A percentile compares a stretch with the other conserved stretches of the same genome.
Evolutionary conservation across 2,888 invertebrate genomes (phyloP).

Genomic region (Rhyacophila evoluta): DNA sequence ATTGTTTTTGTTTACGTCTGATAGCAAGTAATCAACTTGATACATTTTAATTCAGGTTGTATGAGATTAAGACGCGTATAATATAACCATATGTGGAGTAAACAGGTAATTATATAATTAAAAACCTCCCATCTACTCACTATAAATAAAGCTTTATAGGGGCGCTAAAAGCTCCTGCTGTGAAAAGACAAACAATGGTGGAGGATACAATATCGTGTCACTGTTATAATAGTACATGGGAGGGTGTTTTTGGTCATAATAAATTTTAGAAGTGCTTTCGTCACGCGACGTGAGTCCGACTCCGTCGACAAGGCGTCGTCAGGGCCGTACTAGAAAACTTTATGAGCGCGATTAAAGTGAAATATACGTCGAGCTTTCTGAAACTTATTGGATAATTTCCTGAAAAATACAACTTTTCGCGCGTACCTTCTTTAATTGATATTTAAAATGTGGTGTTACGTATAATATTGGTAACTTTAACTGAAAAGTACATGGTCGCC

Average conservation of each 20-base stretch:
- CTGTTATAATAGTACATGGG: constrained; percentile 29
- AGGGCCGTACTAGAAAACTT: background rate
- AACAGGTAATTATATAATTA: background rate
- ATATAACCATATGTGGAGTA: too few species aligned
- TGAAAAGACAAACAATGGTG: background rate
- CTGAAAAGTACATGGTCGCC: too few species aligned
- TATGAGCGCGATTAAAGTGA: background rate
- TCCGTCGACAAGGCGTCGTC: background rate
- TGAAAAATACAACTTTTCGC: too few species aligned
- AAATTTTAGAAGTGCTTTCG: constrained; percentile 32
- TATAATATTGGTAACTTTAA: too few species aligned
- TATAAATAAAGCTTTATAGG: background rate
- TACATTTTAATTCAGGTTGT: too few species aligned
- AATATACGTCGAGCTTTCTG: background rate
- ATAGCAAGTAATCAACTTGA: too few species aligned
- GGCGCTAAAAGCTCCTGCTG: background rate
- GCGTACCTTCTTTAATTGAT: too few species aligned
- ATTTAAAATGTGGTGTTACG: too few species aligned
- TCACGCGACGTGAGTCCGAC: constrained; percentile 30
- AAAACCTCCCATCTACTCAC: background rate
- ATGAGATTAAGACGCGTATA: too few species aligned
- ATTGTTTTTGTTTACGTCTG: too few species aligned
- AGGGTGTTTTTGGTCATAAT: constrained; percentile 37
- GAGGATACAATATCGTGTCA: constrained; percentile 22
- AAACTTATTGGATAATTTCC: background rate